Evolutionary conservation across 1,140 invertebrate species (phyloP), one percentile per base, ranked within the genome.

Genomic region (Nebria ingens): DNA sequence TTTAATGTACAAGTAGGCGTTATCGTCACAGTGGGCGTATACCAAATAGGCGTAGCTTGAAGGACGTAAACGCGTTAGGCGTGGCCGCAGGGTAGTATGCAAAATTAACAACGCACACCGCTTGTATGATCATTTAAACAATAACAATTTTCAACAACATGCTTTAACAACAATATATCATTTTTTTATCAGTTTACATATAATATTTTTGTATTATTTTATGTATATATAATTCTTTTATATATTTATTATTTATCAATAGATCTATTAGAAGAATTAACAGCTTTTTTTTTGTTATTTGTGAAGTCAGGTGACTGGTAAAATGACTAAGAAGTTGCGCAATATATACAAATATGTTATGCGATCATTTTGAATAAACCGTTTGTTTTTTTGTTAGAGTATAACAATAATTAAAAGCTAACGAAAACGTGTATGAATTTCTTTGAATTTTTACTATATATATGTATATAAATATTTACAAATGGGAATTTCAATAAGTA

Each of bases 61-160:
- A n/a, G n/a, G n/a, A n/a, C n/a, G n/a, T n/a, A n/a, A n/a, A n/a
- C n/a, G n/a, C n/a, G n/a, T n/a, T n/a, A n/a, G n/a, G n/a, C n/a
- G n/a, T n/a, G n/a, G n/a, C n/a, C n/a, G n/a, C n/a, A n/a, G n/a
- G n/a, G n/a, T n/a, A n/a, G n/a, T n/a, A n/a, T n/a, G 20, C 52
- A 42, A 29, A 45, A 34, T 49, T 17, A 49, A 56, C 38, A 56
- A 55, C 29, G 25, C 21, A 60, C 40, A 45, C 40, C 9, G 40
- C 40, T 17, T 9, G 3, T 12, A 17, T 45, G 40, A 56, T 53
- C 58, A n/a, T n/a, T 59, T 60, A 67, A 70, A 68, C 65, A 67
- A 67, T 67, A 70, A 70, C 68, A 70, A 68, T 66, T 66, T 68
- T 61, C 17, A 70, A 70, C 65, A 69, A 70, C 68, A 68, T 69